Base-by-base conservation (phyloP, 2,113 vertebrate species). In the Pomatorhinus ruficollis region DNA sequence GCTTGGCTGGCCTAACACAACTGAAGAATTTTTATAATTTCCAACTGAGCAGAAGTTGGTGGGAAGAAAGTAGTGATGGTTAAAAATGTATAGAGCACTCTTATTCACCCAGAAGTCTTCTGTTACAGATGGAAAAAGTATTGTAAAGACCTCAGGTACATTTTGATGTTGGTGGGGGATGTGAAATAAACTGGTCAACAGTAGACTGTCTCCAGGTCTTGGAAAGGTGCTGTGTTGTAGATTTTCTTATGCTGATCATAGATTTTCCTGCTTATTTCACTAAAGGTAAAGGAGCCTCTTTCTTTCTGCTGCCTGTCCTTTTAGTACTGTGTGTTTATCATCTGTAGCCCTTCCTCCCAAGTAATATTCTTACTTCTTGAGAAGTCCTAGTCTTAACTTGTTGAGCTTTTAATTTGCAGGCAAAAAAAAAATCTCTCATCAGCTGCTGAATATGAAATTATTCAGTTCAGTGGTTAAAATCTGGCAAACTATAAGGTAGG, bases 391-490 rank as follows among this genome's bases (percentile, higher is more conserved):
- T 80, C 64, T 86, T 88, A 72, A 28, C 50, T 91, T 92, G 30
- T 57, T 86, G 82, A 88, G 25, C 40, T 77, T 92, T 90, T 77
- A 9, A 39, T 72, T 87, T 92, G 37, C 4, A 10, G 47, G 24
- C 11, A 27, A 33, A 68, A 66, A 66, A 56, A 40, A 81, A 54
- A 56, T 8, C 42, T 65, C 74, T 72, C 79, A 74, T 66, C 50
- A 66, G 82, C 39, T 85, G 52, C 50, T 77, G 75, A 80, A 91
- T 72, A 77, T 93, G 50, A 75, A 93, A 85, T 87, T 59, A 70
- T 5, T 96, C 45, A 59, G 45, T 84, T 87, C 70, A 66, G 33
- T 80, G 69, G 42, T 74, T 93, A 77, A 94, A 96, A 85, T 74
- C 68, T 90, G 71, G 24, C 17, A 66, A 70, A 66, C 75, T 65